Percentiles rank a stretch among this genome's conserved stretches.
These are phyloP conservation scores for Macroglossus sobrinus DNA, from an alignment of 2,113 vertebrate genomes.

Conservation along the genomic window DNA sequence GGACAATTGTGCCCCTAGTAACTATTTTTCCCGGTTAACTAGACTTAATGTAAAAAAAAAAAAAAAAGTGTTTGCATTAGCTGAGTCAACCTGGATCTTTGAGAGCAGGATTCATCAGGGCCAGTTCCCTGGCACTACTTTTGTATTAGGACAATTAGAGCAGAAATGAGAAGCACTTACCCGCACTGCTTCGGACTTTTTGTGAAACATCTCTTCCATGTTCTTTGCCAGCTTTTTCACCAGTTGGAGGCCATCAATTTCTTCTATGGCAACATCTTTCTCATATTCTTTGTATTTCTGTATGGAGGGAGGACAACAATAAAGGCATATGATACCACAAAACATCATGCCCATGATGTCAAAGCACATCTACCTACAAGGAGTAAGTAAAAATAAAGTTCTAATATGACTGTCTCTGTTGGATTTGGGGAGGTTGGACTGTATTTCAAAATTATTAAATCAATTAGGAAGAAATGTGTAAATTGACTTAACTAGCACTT, in stretches of 20 bases:
- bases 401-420: not conserved
- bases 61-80: not conserved
- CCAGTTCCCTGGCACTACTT: not conserved
- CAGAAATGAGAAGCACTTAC: constrained; percentile 79
- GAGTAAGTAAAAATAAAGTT: not conserved
- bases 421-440: not conserved
- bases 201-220: constrained; percentile 99
- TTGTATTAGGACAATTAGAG: not conserved
- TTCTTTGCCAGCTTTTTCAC: constrained; percentile 96
- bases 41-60: not conserved
- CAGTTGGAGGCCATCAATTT: constrained; percentile 96
- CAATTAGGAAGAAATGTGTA: not conserved
- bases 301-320: constrained; percentile 48
- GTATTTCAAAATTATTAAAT: not conserved
- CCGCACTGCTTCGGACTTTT: constrained; percentile 95
- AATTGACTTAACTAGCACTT: not conserved
- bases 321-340: not conserved
- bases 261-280: constrained; percentile 93
- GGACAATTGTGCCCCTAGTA: not conserved
- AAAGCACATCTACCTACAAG: not conserved
- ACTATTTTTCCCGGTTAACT: not conserved
- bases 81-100: not conserved
- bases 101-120: not conserved
- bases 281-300: constrained; percentile 99
- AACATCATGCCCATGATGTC: not conserved